Conservation (phyloP, 92 coral and sea anemone species). For the Scolanthus callimorphus region DNA sequence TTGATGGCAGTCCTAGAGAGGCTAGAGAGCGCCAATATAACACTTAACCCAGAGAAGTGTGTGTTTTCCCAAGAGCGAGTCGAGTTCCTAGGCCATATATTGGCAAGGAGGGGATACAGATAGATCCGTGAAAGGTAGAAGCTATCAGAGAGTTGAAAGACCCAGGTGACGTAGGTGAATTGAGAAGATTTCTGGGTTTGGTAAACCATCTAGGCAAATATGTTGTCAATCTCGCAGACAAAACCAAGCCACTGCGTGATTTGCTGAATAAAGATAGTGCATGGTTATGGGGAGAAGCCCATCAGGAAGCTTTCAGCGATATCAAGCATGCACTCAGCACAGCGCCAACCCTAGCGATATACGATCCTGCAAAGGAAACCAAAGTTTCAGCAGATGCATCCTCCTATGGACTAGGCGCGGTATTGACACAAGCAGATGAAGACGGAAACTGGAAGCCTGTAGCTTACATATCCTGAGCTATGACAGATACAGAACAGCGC, state of each 20-base stretch:
- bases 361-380: no score
- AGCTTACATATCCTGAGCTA: no score
- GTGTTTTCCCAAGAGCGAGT: conserved; percentile 11
- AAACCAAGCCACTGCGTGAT: not conserved
- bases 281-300: no score
- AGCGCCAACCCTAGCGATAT: no score
- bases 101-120: conserved; percentile 10
- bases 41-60: conserved; percentile 13
- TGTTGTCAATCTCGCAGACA: not conserved
- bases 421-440: no score
- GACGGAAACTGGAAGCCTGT: no score
- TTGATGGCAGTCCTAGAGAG: conserved; percentile 5
- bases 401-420: no score
- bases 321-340: no score
- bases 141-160: conserved; percentile 19
- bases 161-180: conserved; percentile 13
- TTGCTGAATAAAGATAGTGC: no score
- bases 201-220: conserved; percentile 17
- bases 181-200: conserved; percentile 20
- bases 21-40: not conserved
- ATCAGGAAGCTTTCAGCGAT: no score
- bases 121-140: conserved; percentile 27
- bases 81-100: conserved; percentile 19
- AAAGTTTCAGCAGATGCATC: no score
- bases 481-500: no score